A percentile compares a stretch with the other conserved stretches of the same genome.
Conservation (phyloP, 2,888 invertebrate genomes). For the Hoplodrina blanda region DNA sequence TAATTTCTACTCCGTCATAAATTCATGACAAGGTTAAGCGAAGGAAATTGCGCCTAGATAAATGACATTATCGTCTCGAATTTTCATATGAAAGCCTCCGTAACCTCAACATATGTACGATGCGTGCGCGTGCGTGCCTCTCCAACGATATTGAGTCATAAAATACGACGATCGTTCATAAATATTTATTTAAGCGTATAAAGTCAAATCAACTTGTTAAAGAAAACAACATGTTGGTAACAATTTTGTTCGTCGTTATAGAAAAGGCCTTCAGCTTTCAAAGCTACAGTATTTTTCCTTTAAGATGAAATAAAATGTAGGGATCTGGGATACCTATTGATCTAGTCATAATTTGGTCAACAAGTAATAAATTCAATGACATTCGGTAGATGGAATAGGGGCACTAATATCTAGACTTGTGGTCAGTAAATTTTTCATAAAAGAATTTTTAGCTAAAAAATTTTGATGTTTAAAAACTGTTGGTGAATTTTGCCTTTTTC, state of each 20-base stretch:
- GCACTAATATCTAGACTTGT: too few relatives aligned
- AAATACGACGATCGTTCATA: constrained; percentile 40
- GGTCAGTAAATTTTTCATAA: too few relatives aligned
- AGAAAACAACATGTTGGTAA: constrained; percentile 35
- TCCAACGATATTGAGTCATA: constrained; percentile 48
- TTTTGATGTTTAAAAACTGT: too few relatives aligned
- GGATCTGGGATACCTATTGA: neutral
- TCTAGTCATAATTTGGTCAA: neutral
- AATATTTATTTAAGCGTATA: constrained; percentile 51
- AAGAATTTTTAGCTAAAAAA: too few relatives aligned
- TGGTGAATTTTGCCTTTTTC: too few relatives aligned
- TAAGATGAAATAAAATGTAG: neutral
- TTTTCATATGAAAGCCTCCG: constrained; percentile 27
- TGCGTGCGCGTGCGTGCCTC: constrained; percentile 31
- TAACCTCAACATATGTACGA: constrained; percentile 28
- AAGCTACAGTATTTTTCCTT: neutral
- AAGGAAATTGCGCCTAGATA: constrained; percentile 43
- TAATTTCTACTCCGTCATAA: constrained; percentile 19
- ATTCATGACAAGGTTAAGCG: constrained; percentile 30
- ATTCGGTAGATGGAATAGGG: neutral
- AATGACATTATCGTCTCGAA: constrained; percentile 46
- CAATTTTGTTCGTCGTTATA: constrained; percentile 7
- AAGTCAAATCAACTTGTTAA: constrained; percentile 38
- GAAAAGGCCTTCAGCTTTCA: constrained; percentile 18
- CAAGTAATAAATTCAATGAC: too few relatives aligned